phyloP scores from a whole-genome alignment of 37 sponge, comb jelly and placozoan genomes.

The Crambe crambe region DNA sequence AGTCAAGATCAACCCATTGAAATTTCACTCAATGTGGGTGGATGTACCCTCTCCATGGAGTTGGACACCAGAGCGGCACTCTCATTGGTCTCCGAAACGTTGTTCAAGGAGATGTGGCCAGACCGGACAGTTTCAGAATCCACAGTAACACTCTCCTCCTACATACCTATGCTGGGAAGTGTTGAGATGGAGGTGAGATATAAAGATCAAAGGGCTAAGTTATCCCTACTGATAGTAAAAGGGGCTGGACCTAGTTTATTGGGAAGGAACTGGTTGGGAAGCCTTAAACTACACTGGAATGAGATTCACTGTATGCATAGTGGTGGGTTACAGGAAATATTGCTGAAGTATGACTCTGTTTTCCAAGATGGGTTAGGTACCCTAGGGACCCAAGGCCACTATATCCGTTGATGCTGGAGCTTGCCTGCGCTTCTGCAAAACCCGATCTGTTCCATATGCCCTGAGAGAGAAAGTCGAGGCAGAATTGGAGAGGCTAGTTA shows the following conservation, averaged over 20 bases:
- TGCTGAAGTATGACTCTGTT: neutral
- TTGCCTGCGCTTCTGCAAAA: slow-evolving; percentile 11
- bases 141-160: neutral
- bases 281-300: neutral
- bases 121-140: neutral
- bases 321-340: neutral
- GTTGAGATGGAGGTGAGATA: too few species aligned
- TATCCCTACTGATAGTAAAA: neutral
- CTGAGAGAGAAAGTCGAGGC: slow-evolving; percentile 24
- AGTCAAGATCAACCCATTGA: neutral
- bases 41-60: neutral
- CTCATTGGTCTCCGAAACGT: neutral
- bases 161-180: too few species aligned
- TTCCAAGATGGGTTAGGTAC: neutral
- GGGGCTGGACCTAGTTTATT: neutral
- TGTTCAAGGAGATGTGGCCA: neutral
- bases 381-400: slow-evolving; percentile 25
- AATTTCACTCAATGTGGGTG: neutral
- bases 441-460: slow-evolving; percentile 33
- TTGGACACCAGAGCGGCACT: slow-evolving; percentile 27
- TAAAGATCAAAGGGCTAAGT: neutral
- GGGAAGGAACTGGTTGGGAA: neutral
- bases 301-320: neutral
- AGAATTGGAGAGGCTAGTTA: slow-evolving; percentile 21
- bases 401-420: slow-evolving; percentile 12